Evolutionary conservation across 2,888 invertebrate species (phyloP), one percentile per base, ranked within the genome.

Genomic region (Epsilonema sp.): DNA sequence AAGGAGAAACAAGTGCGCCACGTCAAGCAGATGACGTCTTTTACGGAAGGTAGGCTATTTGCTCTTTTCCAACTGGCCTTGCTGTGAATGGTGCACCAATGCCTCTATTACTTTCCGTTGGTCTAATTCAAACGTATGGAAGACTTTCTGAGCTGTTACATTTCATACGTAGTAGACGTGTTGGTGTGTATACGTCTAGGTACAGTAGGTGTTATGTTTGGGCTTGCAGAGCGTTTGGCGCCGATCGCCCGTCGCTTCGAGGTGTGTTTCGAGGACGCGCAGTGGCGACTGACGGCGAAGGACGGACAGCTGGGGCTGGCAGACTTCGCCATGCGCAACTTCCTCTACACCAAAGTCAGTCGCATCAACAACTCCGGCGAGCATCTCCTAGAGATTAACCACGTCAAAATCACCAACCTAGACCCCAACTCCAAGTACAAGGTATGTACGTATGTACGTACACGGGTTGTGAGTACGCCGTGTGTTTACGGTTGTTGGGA

Each of bases 281-380:
- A 87, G 61, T 99, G 97, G 97, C 70, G 92, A 37, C 75, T 97
- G 54, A 99, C 94, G 0, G 92, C 97, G 66, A 80, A 82, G 1
- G 94, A 97, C 69, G 97, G 97, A 0, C 94, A 92, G 68, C 78
- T 94, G 46, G 92, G 92, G 49, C 86, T 97, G 53, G 86, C 94
- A 0, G 92, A 99, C 70, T 74, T 94, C 49, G 80, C 87, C 48
- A 76, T 99, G 2, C 82, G 86, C 48, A 92, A 90, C 66, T 99
- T 99, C 68, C 71, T 94, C 74, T 87, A 97, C 65, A 92, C 87
- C 0, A 90, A 94, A 66, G 84, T 86, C 44, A 87, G 89, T 0
- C 80, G 89, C 56, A 87, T 84, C 49, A 90, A 94, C 60, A 90
- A 94, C 69, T 89, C 90, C 0, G 89, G 92, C 42, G 92, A 92